phyloP scores from a whole-genome alignment of 2,797 vertebrate genomes.

The Typhlichthys subterraneus region DNA sequence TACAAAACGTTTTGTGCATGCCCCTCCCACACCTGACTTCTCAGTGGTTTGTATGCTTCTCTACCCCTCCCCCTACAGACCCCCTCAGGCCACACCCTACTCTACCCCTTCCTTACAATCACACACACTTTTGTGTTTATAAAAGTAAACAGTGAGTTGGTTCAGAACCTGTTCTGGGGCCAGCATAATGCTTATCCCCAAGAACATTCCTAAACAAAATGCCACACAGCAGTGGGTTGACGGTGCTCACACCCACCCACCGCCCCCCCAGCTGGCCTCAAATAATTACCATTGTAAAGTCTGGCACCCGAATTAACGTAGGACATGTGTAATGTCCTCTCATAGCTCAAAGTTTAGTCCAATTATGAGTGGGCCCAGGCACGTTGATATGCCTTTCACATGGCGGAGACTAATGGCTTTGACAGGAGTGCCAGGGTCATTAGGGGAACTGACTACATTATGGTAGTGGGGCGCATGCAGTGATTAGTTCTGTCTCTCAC shows the following conservation, averaged over 20 bases:
- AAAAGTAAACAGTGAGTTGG: too few species aligned
- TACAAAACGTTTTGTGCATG: too few species aligned
- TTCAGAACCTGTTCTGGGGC: too few species aligned
- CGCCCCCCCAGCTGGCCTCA: slow-evolving; percentile 57
- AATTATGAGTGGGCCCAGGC: slow-evolving; percentile 79
- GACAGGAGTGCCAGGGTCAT: slow-evolving; percentile 80
- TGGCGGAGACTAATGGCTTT: slow-evolving; percentile 79
- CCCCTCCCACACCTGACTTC: too few species aligned
- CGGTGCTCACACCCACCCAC: slow-evolving; percentile 36
- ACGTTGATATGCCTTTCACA: slow-evolving; percentile 75
- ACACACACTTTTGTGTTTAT: too few species aligned
- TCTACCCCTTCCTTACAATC: too few species aligned
- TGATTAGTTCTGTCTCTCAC: slow-evolving; percentile 83
- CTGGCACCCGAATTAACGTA: slow-evolving; percentile 80
- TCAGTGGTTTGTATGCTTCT: too few species aligned
- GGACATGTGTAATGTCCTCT: slow-evolving; percentile 83
- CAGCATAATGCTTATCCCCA: too few species aligned
- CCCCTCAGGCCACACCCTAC: too few species aligned
- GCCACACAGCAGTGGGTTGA: slow-evolving; percentile 29
- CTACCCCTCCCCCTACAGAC: too few species aligned
- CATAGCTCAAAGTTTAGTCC: slow-evolving; percentile 86
- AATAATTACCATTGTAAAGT: slow-evolving; percentile 83
- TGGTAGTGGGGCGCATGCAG: slow-evolving; percentile 72
- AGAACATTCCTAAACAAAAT: neutral
- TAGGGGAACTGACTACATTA: slow-evolving; percentile 82